Evolutionary conservation across 1,140 invertebrate genomes (phyloP).

Genomic region (Heliothis subflexa): DNA sequence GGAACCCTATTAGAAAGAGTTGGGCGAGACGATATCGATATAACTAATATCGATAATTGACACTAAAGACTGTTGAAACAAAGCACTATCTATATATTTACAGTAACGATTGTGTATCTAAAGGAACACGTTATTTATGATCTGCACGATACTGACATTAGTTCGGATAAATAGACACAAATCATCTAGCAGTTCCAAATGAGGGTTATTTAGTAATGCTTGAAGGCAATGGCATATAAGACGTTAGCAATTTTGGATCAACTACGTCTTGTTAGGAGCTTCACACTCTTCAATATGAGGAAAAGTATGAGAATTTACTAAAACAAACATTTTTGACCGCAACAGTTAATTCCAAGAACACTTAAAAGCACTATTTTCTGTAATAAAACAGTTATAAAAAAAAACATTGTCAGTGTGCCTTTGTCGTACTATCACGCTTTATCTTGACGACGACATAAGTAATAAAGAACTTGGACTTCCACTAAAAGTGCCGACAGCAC

Average conservation of each 20-base stretch:
- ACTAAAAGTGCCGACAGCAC: slow-evolving; percentile 49
- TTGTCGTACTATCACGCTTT: slow-evolving; percentile 62
- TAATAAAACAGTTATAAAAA: slow-evolving; percentile 62
- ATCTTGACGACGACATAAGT: slow-evolving; percentile 79
- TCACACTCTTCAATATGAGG: not conserved
- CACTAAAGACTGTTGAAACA: slow-evolving; percentile 9
- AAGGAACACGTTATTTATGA: slow-evolving; percentile 6
- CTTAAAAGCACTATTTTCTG: slow-evolving; percentile 56
- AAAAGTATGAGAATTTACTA: slow-evolving; percentile 13
- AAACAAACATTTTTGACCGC: slow-evolving; percentile 2
- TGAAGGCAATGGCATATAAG: not conserved
- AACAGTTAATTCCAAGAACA: slow-evolving; percentile 43
- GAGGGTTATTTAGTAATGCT: slow-evolving; percentile 3
- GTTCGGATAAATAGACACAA: slow-evolving; percentile 6
- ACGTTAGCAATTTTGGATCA: not conserved
- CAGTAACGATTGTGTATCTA: not conserved
- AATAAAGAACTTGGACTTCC: slow-evolving; percentile 67
- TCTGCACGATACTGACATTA: slow-evolving; percentile 15
- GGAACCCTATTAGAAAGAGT: not conserved
- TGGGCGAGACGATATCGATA: not conserved
- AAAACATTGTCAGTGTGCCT: slow-evolving; percentile 67
- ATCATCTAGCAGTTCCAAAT: slow-evolving; percentile 16
- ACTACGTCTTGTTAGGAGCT: not conserved
- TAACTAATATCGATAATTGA: not conserved
- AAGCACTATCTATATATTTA: slow-evolving; percentile 7